A percentile compares a stretch with the other conserved stretches of the same genome.
Conservation (phyloP, 2,113 vertebrate genomes). For the Spheniscus mendiculus region DNA sequence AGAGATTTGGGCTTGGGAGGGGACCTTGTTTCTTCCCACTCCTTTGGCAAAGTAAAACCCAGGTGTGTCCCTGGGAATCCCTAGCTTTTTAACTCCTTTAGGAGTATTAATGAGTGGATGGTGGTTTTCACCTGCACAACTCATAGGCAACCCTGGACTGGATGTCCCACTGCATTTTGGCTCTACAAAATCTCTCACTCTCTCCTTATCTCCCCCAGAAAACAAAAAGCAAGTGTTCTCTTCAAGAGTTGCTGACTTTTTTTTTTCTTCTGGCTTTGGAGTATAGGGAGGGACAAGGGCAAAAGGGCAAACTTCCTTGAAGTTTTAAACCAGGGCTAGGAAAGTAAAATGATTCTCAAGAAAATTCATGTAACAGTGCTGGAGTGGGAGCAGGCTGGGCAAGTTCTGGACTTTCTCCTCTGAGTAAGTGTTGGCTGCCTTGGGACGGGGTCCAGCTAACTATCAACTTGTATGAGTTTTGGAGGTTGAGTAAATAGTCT, state of each 20-base stretch:
- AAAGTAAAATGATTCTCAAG: background rate
- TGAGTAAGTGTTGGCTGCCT: background rate
- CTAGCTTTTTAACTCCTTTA: background rate
- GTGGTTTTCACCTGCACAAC: conserved; percentile 21
- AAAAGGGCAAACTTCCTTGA: conserved; percentile 6
- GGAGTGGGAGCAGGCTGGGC: background rate
- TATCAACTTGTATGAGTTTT: background rate
- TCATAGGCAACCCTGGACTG: background rate
- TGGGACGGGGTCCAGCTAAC: background rate
- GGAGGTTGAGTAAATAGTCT: background rate
- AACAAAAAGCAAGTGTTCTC: background rate
- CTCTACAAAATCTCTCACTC: background rate
- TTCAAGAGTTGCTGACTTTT: background rate
- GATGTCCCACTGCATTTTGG: background rate
- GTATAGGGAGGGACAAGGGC: background rate
- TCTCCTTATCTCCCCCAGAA: background rate
- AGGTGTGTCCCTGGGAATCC: conserved; percentile 65
- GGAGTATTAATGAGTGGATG: background rate
- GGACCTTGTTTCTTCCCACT: conserved; percentile 57
- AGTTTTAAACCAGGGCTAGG: background rate
- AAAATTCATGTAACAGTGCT: background rate
- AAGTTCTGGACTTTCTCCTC: conserved; percentile 1
- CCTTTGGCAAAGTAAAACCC: conserved; percentile 26
- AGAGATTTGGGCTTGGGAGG: conserved; percentile 48
- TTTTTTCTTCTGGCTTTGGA: background rate